Conservation (phyloP, 2,113 vertebrate genomes). For the Acrocephalus arundinaceus region DNA sequence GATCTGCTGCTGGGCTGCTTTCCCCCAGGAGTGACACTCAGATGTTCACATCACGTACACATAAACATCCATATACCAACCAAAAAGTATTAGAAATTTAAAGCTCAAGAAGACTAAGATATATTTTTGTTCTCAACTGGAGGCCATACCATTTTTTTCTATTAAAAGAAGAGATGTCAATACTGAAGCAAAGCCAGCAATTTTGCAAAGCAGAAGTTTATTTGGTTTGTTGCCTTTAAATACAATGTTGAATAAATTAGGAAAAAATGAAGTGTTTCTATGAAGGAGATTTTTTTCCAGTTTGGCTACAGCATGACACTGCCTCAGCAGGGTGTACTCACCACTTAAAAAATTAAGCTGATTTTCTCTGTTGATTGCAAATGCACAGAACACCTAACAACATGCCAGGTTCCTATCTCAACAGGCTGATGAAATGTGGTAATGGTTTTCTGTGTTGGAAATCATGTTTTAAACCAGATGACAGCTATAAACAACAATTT, state of each 20-base stretch:
- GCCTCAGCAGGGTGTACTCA: not conserved
- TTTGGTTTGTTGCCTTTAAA: not conserved
- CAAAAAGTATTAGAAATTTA: not conserved
- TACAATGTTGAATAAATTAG: not conserved
- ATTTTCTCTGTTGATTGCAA: conserved; percentile 13
- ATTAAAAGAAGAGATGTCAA: not conserved
- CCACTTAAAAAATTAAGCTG: not conserved
- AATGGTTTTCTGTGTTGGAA: not conserved
- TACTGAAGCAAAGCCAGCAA: not conserved
- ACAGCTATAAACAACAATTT: not conserved
- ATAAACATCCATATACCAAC: not conserved
- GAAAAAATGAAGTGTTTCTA: not conserved
- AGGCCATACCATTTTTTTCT: not conserved
- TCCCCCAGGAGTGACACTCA: not conserved
- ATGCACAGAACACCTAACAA: not conserved
- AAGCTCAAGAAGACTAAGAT: not conserved
- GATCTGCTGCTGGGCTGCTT: not conserved
- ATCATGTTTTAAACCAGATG: not conserved
- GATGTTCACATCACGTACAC: not conserved
- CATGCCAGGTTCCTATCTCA: not conserved
- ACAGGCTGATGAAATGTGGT: not conserved
- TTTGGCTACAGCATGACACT: not conserved
- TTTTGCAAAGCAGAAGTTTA: not conserved
- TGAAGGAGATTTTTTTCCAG: not conserved
- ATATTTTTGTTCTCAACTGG: not conserved